Conservation (phyloP, 2,888 invertebrate species). For the Drosophila maculinotata region DNA sequence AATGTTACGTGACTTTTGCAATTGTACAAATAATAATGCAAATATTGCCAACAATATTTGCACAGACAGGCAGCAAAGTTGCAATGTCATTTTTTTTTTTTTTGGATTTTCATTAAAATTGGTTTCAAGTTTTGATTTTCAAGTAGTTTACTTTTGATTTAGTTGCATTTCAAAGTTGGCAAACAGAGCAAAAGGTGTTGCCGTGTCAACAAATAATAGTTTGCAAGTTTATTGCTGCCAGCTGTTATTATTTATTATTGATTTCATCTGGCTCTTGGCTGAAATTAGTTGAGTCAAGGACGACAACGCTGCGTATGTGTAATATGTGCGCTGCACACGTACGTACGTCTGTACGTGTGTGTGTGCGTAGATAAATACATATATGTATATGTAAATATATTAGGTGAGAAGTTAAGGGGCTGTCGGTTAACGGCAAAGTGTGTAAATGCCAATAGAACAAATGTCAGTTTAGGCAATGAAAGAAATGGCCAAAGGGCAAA, state of each 20-base stretch:
- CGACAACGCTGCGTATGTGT: constrained; percentile 50
- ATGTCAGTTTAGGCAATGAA: constrained; percentile 40
- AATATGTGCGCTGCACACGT: too few relatives aligned
- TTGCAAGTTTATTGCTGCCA: neutral
- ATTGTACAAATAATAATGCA: too few relatives aligned
- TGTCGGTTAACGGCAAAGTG: constrained; percentile 21
- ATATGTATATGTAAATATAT: constrained; percentile 1
- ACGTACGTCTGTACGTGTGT: too few relatives aligned
- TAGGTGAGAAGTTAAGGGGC: neutral
- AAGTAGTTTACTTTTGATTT: too few relatives aligned
- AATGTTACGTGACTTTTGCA: neutral
- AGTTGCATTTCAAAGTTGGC: neutral
- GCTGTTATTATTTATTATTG: constrained; percentile 11
- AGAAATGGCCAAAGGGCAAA: constrained; percentile 43
- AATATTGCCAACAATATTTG: too few relatives aligned
- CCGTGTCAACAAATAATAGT: too few relatives aligned
- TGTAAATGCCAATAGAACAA: constrained; percentile 51
- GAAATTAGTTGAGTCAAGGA: constrained; percentile 33
- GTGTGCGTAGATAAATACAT: constrained; percentile 15
- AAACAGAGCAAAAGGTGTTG: neutral
- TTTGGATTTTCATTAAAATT: too few relatives aligned
- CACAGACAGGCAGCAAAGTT: too few relatives aligned
- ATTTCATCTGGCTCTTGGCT: constrained; percentile 8
- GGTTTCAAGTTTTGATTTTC: too few relatives aligned
- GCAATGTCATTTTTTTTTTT: too few relatives aligned